phyloP scores from a whole-genome alignment of 2,797 vertebrate species.

The Urocyon cinereoargenteus region DNA sequence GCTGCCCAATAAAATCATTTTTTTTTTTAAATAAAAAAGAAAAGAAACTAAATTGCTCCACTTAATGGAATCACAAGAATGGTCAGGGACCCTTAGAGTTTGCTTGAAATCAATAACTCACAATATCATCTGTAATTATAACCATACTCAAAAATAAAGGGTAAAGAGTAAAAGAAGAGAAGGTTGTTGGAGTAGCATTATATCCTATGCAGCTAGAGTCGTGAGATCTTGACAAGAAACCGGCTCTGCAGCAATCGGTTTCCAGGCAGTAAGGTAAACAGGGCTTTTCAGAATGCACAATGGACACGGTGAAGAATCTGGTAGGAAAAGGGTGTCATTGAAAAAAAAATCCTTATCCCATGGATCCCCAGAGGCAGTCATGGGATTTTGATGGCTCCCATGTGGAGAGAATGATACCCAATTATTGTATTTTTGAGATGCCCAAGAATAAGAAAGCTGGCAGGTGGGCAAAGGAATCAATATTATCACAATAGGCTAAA shows the following conservation, averaged over 20 bases:
- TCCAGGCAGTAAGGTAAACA: constrained; percentile 52
- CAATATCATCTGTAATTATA: constrained; percentile 43
- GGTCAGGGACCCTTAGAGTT: neutral
- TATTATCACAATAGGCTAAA: constrained; percentile 55
- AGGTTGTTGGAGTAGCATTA: neutral
- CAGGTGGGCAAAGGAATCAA: constrained; percentile 75
- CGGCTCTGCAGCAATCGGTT: constrained; percentile 15
- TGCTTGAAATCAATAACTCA: constrained; percentile 48
- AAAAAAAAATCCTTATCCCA: constrained; percentile 59
- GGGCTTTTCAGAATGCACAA: constrained; percentile 56
- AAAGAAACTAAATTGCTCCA: constrained; percentile 33
- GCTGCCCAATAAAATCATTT: too few relatives aligned
- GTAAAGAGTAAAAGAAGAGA: neutral
- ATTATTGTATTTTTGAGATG: constrained; percentile 66
- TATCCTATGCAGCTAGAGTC: constrained; percentile 42
- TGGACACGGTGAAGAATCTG: constrained; percentile 11
- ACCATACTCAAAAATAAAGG: neutral
- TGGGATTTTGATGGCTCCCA: constrained; percentile 49
- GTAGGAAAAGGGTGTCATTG: constrained; percentile 35
- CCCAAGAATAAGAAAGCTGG: constrained; percentile 62
- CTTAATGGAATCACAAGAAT: constrained; percentile 23
- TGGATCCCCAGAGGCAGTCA: constrained; percentile 54
- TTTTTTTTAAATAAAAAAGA: too few relatives aligned
- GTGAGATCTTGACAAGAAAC: constrained; percentile 50
- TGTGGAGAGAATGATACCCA: constrained; percentile 72